These are phyloP conservation scores for Delichon dasypus DNA, from an alignment of 2,797 vertebrate species.

Conservation along the genomic window DNA sequence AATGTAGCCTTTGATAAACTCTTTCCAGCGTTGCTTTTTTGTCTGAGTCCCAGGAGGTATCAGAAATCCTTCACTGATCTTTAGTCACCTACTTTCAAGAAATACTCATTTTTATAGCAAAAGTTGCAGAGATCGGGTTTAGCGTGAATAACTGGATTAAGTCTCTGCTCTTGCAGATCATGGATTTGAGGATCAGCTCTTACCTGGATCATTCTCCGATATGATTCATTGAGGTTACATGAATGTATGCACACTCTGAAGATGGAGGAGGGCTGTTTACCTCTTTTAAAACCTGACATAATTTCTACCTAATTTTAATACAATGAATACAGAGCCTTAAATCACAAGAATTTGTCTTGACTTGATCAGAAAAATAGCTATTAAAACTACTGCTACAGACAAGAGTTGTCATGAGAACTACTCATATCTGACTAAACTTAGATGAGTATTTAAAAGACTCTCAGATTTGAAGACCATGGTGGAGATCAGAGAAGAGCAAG, in stretches of 20 bases:
- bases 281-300: not conserved
- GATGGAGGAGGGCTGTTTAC: not conserved
- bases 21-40: not conserved
- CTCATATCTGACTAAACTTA: not conserved
- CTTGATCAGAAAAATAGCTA: not conserved
- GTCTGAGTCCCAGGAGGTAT: not conserved
- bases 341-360: not conserved
- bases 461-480: not conserved
- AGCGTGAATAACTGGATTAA: not conserved
- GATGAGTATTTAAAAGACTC: not conserved
- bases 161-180: not conserved
- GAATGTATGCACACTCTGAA: not conserved
- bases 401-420: not conserved
- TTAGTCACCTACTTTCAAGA: not conserved
- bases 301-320: not conserved
- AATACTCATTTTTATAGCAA: not conserved
- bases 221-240: not conserved
- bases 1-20: not conserved
- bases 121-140: not conserved
- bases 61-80: not conserved
- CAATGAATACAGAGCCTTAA: not conserved
- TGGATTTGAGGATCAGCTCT: not conserved
- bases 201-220: accelerated
- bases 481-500: not conserved
- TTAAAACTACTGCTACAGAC: not conserved